Conservation (phyloP, 2,797 vertebrate species). For the Cossypha heuglini region DNA sequence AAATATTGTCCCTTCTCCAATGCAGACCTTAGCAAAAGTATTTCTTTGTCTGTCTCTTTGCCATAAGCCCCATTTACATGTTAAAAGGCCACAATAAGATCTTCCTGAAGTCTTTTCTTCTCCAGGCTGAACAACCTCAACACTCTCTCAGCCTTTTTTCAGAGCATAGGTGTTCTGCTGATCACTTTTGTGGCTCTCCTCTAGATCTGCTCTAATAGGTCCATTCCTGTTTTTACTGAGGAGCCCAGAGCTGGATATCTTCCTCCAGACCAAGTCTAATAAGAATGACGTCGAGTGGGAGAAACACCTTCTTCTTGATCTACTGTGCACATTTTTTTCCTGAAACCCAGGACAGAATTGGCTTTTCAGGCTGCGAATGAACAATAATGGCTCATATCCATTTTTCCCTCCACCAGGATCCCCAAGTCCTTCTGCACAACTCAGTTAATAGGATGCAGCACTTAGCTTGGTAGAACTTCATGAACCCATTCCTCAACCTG, state of each 20-base stretch:
- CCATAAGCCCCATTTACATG: not conserved
- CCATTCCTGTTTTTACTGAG: not conserved
- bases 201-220: not conserved
- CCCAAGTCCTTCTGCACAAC: not conserved
- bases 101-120: not conserved
- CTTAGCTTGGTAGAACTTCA: not conserved
- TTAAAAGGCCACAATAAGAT: not conserved
- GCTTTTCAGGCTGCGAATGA: not conserved
- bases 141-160: not conserved
- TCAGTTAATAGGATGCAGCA: not conserved
- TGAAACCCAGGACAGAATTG: not conserved
- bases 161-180: rapidly evolving
- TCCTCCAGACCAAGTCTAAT: not conserved
- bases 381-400: rapidly evolving
- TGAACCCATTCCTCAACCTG: not conserved
- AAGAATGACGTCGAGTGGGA: not conserved
- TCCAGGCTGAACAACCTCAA: not conserved
- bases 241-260: not conserved
- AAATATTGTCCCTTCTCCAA: not conserved
- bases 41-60: not conserved
- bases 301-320: rapidly evolving
- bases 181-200: not conserved
- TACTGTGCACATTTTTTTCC: no score
- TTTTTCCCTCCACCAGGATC: not conserved
- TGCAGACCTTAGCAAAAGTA: not conserved